phyloP scores from a whole-genome alignment of 2,113 vertebrate genomes.

The Pandion haliaetus region DNA sequence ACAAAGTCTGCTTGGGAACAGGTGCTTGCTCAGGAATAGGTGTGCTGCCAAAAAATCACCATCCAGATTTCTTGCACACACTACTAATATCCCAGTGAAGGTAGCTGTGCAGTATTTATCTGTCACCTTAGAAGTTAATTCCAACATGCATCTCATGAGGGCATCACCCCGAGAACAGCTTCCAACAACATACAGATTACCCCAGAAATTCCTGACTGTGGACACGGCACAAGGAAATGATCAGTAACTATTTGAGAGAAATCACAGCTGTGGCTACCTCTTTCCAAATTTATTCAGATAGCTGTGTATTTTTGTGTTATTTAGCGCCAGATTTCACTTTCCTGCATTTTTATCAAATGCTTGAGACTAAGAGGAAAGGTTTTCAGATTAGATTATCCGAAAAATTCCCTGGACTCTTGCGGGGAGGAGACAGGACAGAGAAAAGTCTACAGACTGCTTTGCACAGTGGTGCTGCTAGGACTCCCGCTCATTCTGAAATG shows the following conservation, averaged over 20 bases:
- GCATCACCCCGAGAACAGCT: neutral
- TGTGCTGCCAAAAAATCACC: neutral
- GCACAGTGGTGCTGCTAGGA: neutral
- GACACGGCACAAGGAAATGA: rapidly evolving
- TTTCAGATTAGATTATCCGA: neutral
- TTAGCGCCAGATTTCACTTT: neutral
- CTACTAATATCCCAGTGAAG: neutral
- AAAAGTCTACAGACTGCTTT: neutral
- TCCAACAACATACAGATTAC: neutral
- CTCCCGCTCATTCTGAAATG: neutral
- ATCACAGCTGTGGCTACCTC: neutral
- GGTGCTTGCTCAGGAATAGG: neutral
- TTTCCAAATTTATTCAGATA: neutral
- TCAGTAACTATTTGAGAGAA: neutral
- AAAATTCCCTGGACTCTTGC: neutral
- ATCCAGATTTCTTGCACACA: neutral
- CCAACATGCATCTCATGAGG: rapidly evolving
- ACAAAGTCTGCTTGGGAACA: neutral
- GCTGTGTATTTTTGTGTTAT: neutral
- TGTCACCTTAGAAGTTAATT: neutral
- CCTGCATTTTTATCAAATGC: neutral
- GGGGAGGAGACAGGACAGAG: neutral
- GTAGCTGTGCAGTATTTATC: neutral
- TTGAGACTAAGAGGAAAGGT: neutral
- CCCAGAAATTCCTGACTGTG: neutral